These are phyloP conservation scores for Scleropages formosus DNA, from an alignment of 2,797 vertebrate species.

Conservation along the genomic window DNA sequence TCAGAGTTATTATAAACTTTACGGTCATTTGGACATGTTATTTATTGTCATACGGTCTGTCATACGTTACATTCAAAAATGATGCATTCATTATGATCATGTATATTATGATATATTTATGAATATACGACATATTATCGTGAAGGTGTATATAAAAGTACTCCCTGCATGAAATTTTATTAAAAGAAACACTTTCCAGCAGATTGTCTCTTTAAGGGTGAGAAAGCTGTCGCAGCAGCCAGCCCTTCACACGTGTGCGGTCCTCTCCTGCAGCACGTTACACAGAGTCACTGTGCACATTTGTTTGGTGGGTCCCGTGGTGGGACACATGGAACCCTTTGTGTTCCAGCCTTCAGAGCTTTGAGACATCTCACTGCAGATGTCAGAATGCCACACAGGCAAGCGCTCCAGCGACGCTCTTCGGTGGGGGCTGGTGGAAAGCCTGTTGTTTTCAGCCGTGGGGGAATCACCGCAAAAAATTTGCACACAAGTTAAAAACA, in stretches of 20 bases:
- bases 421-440: constrained; percentile 54
- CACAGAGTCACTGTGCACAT: constrained; percentile 31
- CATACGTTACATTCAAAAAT: no score
- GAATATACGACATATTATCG: no score
- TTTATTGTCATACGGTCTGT: no score
- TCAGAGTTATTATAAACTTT: no score
- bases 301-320: constrained; percentile 34
- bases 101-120: no score
- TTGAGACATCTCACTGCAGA: constrained; percentile 47
- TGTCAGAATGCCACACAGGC: constrained; percentile 48
- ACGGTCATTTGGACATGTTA: no score
- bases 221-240: no score
- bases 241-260: background rate
- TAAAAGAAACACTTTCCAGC: no score
- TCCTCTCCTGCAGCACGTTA: constrained; percentile 13
- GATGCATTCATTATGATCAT: no score
- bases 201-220: background rate
- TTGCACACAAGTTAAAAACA: constrained; percentile 57
- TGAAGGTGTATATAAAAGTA: no score
- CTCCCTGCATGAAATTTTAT: no score
- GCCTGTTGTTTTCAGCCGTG: constrained; percentile 44
- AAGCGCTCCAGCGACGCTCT: constrained; percentile 50
- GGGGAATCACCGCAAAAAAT: constrained; percentile 45
- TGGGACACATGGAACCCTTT: constrained; percentile 42
- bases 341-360: constrained; percentile 64